Percentiles rank a stretch among this genome's conserved stretches.
These are phyloP conservation scores for Anoura caudifer DNA, from an alignment of 2,113 vertebrate species.

Conservation along the genomic window DNA sequence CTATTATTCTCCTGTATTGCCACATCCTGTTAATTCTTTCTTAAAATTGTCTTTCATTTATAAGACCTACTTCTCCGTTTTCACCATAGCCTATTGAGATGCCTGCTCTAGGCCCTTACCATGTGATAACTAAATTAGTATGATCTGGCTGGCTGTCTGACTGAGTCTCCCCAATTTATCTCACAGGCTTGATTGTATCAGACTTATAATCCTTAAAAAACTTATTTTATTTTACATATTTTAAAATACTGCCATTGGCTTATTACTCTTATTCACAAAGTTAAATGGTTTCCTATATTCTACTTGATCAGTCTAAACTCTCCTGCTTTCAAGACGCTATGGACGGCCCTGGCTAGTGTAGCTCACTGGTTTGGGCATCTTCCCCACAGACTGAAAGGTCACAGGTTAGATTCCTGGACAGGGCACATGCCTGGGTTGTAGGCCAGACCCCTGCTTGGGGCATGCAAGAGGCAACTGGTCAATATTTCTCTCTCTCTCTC, in stretches of 20 bases:
- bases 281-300: not conserved
- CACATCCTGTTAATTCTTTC: not conserved
- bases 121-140: not conserved
- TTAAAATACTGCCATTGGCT: not conserved
- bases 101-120: not conserved
- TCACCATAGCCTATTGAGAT: not conserved
- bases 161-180: not conserved
- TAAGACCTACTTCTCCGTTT: not conserved
- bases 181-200: not conserved
- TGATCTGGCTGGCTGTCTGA: not conserved
- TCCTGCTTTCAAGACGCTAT: not conserved
- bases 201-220: not conserved
- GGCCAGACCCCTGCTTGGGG: no score
- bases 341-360: no score
- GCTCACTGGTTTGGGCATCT: no score
- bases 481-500: no score
- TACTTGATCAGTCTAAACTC: not conserved
- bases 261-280: not conserved
- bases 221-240: not conserved
- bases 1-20: not conserved
- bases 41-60: not conserved
- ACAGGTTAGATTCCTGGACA: no score
- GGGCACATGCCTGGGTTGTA: no score
- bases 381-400: no score
- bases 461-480: no score